These are phyloP conservation scores for Drosophila robusta DNA, from an alignment of 2,888 invertebrate genomes.

Conservation along the genomic window DNA sequence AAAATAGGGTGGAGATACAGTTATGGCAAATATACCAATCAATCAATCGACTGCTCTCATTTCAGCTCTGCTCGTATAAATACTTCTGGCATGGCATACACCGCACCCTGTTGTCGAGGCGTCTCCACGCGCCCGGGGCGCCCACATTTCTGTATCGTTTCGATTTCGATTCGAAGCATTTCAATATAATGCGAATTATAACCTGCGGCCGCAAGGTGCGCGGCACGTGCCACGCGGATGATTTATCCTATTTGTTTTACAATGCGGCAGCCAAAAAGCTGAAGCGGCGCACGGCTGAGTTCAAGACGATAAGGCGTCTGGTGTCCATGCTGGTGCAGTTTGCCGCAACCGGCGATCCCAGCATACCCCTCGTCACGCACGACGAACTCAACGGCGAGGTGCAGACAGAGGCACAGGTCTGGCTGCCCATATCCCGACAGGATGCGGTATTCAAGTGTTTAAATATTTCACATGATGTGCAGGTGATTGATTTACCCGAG, in stretches of 20 bases:
- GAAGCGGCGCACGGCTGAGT: conserved; percentile 81
- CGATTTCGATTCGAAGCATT: conserved; percentile 84
- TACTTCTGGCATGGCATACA: conserved; percentile 85
- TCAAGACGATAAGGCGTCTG: conserved; percentile 83
- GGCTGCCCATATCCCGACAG: conserved; percentile 75
- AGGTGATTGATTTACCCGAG: conserved; percentile 84
- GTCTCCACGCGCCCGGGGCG: conserved; percentile 74
- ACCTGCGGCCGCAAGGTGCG: conserved; percentile 83
- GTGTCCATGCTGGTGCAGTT: conserved; percentile 82
- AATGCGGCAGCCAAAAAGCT: conserved; percentile 83
- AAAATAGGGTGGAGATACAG: background rate
- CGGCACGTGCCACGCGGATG: conserved; percentile 85
- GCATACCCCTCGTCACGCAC: conserved; percentile 61
- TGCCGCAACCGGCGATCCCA: conserved; percentile 83
- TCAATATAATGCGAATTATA: conserved; percentile 83
- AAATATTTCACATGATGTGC: conserved; percentile 83
- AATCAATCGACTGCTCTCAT: background rate
- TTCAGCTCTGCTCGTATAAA: conserved; percentile 83
- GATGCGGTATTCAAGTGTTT: conserved; percentile 81
- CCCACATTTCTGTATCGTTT: conserved; percentile 84
- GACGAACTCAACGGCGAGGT: conserved; percentile 35
- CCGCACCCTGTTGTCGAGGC: conserved; percentile 81
- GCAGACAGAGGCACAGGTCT: conserved; percentile 39
- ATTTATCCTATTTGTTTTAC: conserved; percentile 84
- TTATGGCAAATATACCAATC: background rate